Evolutionary conservation across 2,888 invertebrate genomes (phyloP), one percentile per base, ranked within the genome.

Genomic region (Mycogona germanica): DNA sequence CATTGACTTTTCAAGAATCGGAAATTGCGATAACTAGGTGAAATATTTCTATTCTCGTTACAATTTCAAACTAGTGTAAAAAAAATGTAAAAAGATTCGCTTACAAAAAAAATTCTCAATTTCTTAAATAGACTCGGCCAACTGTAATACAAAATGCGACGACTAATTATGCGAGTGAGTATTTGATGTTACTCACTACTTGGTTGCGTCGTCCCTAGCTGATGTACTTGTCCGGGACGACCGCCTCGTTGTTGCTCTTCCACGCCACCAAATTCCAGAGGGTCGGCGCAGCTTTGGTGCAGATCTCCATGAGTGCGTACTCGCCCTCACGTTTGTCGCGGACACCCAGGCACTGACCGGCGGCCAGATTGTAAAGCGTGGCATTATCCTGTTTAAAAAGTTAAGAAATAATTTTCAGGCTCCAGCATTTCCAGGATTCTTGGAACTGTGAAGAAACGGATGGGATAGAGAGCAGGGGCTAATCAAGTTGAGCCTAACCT

Each of bases 321-420:
- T 77, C 70, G 35, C 75, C 75, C 44, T 68, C 68, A 14, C 55
- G 46, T 6, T 32, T 14, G 42, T 66, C 64, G 17, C 56, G 52
- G 2, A 74, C 82, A 17, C 82, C 82, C 29, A 91, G 70, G 64
- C 91, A 91, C 60, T 84, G 84, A 0, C 91, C 91, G 5, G 84
- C 81, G 19, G 89, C 89, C 62, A 84, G 77, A 66, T 88, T 91
- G 69, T 89, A 91, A 42, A 91, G 77, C 0, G 87, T 84, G 57
- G 82, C 80, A 49, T 76, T 76, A 51, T 45, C 42, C 62, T 62
- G 41, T 32, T 57, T 53, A 42, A 29, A 46, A 26, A 17, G 30
- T 17, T 30, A 29, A 47, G 17, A n/a, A 5, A 5, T 9, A 5
- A 3, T 14, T 14, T 42, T 42, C 5, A 42, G 23, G 23, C 7